Percentiles rank a stretch among this genome's conserved stretches.
Evolutionary conservation across 2,797 vertebrate species (phyloP).

Genomic region (Dicrostonyx torquatus): DNA sequence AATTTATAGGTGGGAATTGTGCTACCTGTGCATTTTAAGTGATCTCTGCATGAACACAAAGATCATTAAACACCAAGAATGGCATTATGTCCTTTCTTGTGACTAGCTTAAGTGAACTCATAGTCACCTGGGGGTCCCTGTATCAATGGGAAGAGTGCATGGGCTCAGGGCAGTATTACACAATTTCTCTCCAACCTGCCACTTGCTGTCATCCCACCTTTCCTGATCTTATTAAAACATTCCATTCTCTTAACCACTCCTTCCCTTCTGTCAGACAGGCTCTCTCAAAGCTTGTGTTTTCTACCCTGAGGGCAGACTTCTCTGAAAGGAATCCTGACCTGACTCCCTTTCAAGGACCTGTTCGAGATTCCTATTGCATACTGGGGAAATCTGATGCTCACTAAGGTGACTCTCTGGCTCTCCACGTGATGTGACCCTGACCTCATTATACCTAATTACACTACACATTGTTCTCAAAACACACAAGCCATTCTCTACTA

Average conservation of each 20-base stretch:
- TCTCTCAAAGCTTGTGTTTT: background rate
- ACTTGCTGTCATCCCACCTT: too few relatives aligned
- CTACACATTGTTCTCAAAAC: background rate
- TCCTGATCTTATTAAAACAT: background rate
- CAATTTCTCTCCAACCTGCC: background rate
- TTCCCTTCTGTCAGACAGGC: fast-evolving
- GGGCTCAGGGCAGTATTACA: background rate
- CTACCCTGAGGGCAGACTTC: background rate
- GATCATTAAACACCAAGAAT: background rate
- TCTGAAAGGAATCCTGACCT: background rate
- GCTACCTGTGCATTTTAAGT: background rate
- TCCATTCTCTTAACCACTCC: background rate
- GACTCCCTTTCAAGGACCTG: background rate
- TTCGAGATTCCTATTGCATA: background rate
- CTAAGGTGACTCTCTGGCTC: background rate
- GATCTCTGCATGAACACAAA: background rate
- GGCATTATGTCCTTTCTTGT: background rate
- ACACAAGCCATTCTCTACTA: background rate
- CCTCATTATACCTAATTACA: too few relatives aligned
- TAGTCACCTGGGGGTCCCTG: too few relatives aligned
- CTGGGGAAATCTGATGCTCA: background rate
- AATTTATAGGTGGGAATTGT: background rate
- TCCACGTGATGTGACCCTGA: background rate
- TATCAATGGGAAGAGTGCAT: fast-evolving
- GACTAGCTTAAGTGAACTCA: background rate